A percentile compares a stretch with the other conserved stretches of the same genome.
Conservation (phyloP, 1,140 invertebrate genomes). For the Danaus melanippus region DNA sequence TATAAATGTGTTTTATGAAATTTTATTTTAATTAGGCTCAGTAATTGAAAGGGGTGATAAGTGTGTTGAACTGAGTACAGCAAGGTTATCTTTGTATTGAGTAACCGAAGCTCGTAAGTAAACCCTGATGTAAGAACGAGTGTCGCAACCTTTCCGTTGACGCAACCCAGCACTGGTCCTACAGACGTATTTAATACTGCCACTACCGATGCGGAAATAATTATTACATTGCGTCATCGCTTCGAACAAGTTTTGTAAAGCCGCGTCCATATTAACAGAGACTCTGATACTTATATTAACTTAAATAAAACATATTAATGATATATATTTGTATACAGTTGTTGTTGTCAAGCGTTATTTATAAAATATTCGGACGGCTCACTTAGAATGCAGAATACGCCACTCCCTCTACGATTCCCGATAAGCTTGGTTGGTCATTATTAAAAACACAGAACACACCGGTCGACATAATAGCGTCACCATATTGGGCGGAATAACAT, state of each 20-base stretch:
- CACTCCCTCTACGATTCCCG: constrained; percentile 41
- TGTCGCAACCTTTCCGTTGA: constrained; percentile 61
- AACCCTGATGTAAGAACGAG: constrained; percentile 57
- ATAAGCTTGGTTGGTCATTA: constrained; percentile 50
- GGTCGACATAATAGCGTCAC: constrained; percentile 65
- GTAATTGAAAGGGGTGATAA: too few species aligned
- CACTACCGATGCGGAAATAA: constrained; percentile 55
- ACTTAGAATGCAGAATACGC: constrained; percentile 46
- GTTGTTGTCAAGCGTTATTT: too few species aligned
- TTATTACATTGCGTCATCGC: constrained; percentile 48
- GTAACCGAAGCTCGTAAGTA: constrained; percentile 45
- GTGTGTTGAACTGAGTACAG: constrained; percentile 10
- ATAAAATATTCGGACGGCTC: neutral
- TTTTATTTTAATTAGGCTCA: too few species aligned
- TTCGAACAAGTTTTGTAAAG: constrained; percentile 25
- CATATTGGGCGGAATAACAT: constrained; percentile 69
- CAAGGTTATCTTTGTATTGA: constrained; percentile 44
- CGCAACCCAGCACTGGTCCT: constrained; percentile 50
- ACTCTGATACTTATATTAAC: too few species aligned
- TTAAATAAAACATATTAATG: too few species aligned
- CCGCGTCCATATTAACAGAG: constrained; percentile 11
- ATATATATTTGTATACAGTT: too few species aligned
- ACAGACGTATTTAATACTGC: constrained; percentile 49
- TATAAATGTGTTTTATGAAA: too few species aligned
- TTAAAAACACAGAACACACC: constrained; percentile 65